Conservation (phyloP, 2,113 vertebrate species). For the Numida meleagris region DNA sequence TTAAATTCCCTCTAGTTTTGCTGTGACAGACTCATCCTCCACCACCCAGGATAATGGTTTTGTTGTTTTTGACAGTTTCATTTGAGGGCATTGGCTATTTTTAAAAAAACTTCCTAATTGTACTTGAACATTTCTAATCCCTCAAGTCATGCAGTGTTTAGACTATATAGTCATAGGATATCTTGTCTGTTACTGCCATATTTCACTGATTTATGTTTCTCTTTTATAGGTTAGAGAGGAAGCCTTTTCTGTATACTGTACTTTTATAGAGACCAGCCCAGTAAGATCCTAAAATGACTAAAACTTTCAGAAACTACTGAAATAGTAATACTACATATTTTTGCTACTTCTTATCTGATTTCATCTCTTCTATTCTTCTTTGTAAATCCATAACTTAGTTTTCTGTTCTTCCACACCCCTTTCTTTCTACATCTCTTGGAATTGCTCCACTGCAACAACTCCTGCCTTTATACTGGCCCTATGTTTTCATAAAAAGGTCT, state of each 20-base stretch:
- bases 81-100: neutral
- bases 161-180: neutral
- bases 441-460: neutral
- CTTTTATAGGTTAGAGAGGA: neutral
- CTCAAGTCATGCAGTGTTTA: neutral
- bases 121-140: neutral
- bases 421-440: neutral
- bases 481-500: neutral
- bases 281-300: accelerated
- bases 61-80: neutral
- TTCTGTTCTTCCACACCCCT: neutral
- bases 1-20: neutral
- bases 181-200: neutral
- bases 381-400: neutral
- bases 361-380: neutral
- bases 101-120: neutral
- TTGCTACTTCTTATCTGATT: neutral
- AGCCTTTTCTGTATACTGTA: neutral
- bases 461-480: neutral
- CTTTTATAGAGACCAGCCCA: neutral
- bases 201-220: neutral
- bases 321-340: neutral
- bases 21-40: neutral
- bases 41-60: neutral
- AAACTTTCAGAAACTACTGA: neutral